These are phyloP conservation scores for Parus major DNA, from an alignment of 2,113 vertebrate genomes.

Conservation along the genomic window DNA sequence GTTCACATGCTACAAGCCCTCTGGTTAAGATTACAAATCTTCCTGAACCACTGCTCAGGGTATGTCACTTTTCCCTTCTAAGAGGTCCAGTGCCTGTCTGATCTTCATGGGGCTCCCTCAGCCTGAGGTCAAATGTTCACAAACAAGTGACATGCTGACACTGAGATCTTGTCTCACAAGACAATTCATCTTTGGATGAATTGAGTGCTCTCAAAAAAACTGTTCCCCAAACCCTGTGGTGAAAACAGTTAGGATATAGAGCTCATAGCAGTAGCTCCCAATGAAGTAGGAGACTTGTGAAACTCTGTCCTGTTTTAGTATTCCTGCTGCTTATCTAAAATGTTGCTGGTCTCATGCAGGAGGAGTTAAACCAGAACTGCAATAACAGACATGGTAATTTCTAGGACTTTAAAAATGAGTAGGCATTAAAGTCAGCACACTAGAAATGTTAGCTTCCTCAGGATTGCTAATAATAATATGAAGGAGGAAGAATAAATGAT, in stretches of 20 bases:
- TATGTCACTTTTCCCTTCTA: slow-evolving; percentile 43
- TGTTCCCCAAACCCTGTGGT: not conserved
- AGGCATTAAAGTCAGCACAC: not conserved
- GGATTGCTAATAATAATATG: not conserved
- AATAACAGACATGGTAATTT: not conserved
- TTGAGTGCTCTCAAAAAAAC: not conserved
- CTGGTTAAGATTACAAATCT: slow-evolving; percentile 76
- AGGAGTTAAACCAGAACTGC: not conserved
- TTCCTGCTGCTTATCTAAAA: not conserved
- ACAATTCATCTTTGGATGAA: not conserved
- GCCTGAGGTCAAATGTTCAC: not conserved
- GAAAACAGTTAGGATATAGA: not conserved
- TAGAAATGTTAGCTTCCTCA: not conserved
- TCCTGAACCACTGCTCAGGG: slow-evolving; percentile 81
- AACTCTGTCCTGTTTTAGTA: not conserved
- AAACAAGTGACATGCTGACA: not conserved
- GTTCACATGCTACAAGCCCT: slow-evolving; percentile 79
- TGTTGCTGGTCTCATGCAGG: not conserved
- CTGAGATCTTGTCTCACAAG: not conserved
- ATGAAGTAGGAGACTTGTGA: not conserved
- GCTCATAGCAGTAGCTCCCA: not conserved
- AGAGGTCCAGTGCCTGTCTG: not conserved
- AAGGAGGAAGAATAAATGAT: not conserved
- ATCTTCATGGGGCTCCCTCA: not conserved
- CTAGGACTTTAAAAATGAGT: not conserved